Evolutionary conservation across 2,888 invertebrate genomes (phyloP).

Genomic region (Cantharis flavilabris): DNA sequence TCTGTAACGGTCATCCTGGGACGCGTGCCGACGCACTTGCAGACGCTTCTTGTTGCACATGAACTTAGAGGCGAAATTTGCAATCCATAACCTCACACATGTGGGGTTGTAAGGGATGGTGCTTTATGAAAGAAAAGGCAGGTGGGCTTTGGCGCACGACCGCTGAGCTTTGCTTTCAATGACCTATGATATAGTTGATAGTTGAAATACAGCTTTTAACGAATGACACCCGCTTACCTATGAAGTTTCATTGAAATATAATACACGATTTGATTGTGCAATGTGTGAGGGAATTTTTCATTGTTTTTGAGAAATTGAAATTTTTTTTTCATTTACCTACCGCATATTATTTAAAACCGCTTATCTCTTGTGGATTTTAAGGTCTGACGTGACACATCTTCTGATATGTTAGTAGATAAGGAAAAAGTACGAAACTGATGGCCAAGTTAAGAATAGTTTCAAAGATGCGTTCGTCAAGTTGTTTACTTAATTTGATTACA

Average conservation of each 20-base stretch:
- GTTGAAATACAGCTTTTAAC: constrained; percentile 34
- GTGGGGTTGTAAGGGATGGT: constrained; percentile 43
- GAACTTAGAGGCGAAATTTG: constrained; percentile 34
- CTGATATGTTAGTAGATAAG: constrained; percentile 13
- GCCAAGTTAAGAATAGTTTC: constrained; percentile 2
- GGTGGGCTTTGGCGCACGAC: constrained; percentile 46
- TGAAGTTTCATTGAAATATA: constrained; percentile 30
- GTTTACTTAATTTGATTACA: constrained; percentile 22
- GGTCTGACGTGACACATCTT: constrained; percentile 16
- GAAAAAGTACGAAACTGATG: constrained; percentile 15
- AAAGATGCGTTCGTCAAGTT: constrained; percentile 6
- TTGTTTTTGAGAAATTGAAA: constrained; percentile 4
- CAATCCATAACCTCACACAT: constrained; percentile 34
- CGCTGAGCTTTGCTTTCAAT: constrained; percentile 35
- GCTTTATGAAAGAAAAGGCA: constrained; percentile 40
- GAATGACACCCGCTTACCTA: constrained; percentile 32
- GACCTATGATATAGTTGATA: constrained; percentile 31
- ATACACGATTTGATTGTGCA: constrained; percentile 21
- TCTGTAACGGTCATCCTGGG: constrained; percentile 50
- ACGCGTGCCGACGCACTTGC: constrained; percentile 47
- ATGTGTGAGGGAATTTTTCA: constrained; percentile 10
- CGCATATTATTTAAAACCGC: background rate
- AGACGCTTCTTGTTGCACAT: constrained; percentile 18
- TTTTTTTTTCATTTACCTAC: background rate
- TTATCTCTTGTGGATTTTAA: constrained; percentile 27